Conservation (phyloP, 1,140 invertebrate genomes). For the Teleopsis dalmanni region DNA sequence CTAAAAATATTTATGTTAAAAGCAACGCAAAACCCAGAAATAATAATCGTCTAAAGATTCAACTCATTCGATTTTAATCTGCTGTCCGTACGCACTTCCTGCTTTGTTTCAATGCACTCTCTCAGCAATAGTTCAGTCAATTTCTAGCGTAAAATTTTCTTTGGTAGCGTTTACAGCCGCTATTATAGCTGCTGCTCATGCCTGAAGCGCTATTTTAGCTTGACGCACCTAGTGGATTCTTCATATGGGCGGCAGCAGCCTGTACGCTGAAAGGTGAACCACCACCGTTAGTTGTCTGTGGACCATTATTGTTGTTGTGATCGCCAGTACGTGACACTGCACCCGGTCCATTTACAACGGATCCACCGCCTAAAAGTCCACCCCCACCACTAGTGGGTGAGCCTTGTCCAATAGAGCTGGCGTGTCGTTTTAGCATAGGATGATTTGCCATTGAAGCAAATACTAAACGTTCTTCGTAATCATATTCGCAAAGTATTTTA, state of each 20-base stretch:
- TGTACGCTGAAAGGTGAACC: conserved; percentile 33
- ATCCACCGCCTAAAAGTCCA: conserved; percentile 14
- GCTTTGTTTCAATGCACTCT: not conserved
- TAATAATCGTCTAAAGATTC: too few relatives aligned
- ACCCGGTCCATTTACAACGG: conserved; percentile 16
- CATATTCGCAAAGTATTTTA: conserved; percentile 95
- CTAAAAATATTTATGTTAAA: not conserved
- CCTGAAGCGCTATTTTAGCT: conserved; percentile 42
- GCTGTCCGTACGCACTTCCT: not conserved
- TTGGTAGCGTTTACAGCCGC: conserved; percentile 41
- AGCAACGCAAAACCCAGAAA: not conserved
- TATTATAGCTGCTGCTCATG: too few relatives aligned
- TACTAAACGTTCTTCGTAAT: conserved; percentile 88
- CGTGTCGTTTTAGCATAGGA: conserved; percentile 82
- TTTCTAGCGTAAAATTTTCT: conserved; percentile 43
- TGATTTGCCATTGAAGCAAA: conserved; percentile 89
- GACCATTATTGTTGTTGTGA: conserved; percentile 40
- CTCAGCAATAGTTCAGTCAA: conserved; percentile 11
- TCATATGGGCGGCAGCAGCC: conserved; percentile 38
- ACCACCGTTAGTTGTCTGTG: conserved; percentile 29
- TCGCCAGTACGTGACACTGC: conserved; percentile 39
- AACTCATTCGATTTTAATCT: too few relatives aligned
- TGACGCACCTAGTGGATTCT: conserved; percentile 40
- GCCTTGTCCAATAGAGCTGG: conserved; percentile 46
- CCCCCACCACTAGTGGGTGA: conserved; percentile 29